Base-by-base conservation (phyloP, 2,888 invertebrate species). In the Euclidia mi region DNA sequence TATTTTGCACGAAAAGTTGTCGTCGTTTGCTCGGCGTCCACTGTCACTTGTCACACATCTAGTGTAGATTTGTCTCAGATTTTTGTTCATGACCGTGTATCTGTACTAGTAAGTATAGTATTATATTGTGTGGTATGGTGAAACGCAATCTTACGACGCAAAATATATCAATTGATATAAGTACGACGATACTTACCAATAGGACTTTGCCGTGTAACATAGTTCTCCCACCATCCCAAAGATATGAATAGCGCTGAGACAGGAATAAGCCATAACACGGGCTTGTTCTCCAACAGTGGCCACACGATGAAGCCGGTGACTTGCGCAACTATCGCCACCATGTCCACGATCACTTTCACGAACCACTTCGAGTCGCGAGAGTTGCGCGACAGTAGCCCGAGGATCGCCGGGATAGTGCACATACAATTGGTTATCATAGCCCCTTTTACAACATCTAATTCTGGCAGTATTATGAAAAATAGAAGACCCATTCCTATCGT, bases 161-260 rank as follows among this genome's bases (percentile, higher is more conserved):
- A n/a, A n/a, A n/a, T n/a, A n/a, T n/a, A n/a, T n/a, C 2, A 11
- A 34, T 11, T 14, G 3, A 11, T 35, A 3, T 0, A 1, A 25
- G 29, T 45, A 31, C 0, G 31, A 49, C 14, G 15, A 35, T 49
- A 40, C 88, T 90, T 85, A 96, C 96, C 97, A 63, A 98, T 95
- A 0, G 98, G 97, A 52, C 99, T 98, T 76, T 98, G 96, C 55
- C 96, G 95, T 55, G 98, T 97, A 0, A 99, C 98, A 84, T 98
- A 99, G 90, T 99, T 99, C 90, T 99, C 99, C 99, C 99, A 99
- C 98, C 99, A 99, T 17, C 98, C 98, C 32, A 98, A 95, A 0
- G 99, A 99, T 65, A 98, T 97, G 76, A 98, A 96, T 48, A 98
- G 89, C 31, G 98, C 95, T 0, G 98, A 95, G 0, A 98, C 94